These are phyloP conservation scores for Thomomys bottae DNA, from an alignment of 2,113 vertebrate genomes.

Conservation along the genomic window DNA sequence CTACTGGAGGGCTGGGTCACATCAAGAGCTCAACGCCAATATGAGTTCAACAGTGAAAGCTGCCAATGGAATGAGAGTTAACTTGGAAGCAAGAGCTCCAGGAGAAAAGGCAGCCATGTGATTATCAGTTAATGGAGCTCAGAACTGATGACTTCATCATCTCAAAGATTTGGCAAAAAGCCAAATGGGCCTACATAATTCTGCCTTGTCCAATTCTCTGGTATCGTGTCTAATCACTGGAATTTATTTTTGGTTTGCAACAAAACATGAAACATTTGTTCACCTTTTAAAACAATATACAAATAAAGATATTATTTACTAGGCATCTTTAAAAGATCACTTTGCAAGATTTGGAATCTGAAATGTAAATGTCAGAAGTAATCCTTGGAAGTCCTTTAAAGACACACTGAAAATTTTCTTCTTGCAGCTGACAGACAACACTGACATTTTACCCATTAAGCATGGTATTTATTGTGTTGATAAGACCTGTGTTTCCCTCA, in stretches of 20 bases:
- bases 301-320: conserved; percentile 37
- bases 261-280: conserved; percentile 14
- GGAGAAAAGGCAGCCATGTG: neutral
- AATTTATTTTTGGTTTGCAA: neutral
- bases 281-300: neutral
- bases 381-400: conserved; percentile 24
- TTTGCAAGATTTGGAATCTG: conserved; percentile 14
- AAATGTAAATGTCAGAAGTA: conserved; percentile 50
- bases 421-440: conserved; percentile 13
- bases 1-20: neutral
- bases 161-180: neutral
- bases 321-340: conserved; percentile 30
- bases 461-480: neutral
- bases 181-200: neutral
- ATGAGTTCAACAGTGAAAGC: neutral
- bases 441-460: conserved; percentile 28
- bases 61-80: conserved; percentile 17
- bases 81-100: neutral
- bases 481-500: neutral
- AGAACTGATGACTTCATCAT: neutral
- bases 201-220: neutral
- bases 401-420: neutral
- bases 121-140: neutral
- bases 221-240: neutral
- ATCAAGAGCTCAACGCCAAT: neutral